Conservation (phyloP, 2,888 invertebrate species). For the Pollenia griseotomentosa region DNA sequence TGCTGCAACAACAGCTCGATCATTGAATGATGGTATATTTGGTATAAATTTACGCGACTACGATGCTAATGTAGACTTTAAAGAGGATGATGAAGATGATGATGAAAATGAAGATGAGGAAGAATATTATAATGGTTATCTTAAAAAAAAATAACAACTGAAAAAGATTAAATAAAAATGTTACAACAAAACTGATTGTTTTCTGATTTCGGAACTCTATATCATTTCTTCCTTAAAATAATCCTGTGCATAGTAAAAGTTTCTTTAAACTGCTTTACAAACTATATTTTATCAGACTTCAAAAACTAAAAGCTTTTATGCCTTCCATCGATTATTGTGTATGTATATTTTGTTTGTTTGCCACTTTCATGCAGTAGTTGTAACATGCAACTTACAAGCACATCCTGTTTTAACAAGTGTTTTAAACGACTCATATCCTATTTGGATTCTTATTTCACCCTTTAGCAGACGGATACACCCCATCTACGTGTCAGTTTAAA, state of each 20-base stretch:
- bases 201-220: neutral
- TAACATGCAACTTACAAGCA: slow-evolving; percentile 57
- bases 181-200: neutral
- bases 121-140: slow-evolving; percentile 42
- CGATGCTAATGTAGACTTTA: slow-evolving; percentile 12
- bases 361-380: slow-evolving; percentile 17
- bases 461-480: slow-evolving; percentile 13
- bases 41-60: slow-evolving; percentile 40
- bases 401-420: slow-evolving; percentile 71
- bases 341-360: neutral
- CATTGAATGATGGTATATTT: slow-evolving; percentile 2
- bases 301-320: neutral
- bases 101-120: slow-evolving; percentile 44
- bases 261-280: neutral
- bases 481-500: slow-evolving; percentile 25
- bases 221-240: no score
- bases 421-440: slow-evolving; percentile 68
- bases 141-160: slow-evolving; percentile 33
- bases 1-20: slow-evolving; percentile 57
- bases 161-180: neutral
- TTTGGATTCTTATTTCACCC: slow-evolving; percentile 11
- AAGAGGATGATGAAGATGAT: neutral
- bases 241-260: neutral
- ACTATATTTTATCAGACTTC: neutral
- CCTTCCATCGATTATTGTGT: slow-evolving; percentile 39